Percentiles rank a stretch among this genome's conserved stretches.
Conservation (phyloP, 2,797 vertebrate species). For the Choloepus didactylus region DNA sequence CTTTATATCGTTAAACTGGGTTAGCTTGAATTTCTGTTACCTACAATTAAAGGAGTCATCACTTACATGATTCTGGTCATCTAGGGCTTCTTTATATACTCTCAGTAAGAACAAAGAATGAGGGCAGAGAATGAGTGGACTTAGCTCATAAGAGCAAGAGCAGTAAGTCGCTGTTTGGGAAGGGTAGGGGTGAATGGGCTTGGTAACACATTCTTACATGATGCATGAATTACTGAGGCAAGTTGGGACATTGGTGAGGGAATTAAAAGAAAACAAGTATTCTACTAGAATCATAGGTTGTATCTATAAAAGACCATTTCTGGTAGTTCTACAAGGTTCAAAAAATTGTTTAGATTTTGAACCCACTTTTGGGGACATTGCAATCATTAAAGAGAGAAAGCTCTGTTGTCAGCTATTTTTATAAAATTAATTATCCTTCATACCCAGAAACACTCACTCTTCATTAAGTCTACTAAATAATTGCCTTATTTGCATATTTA, state of each 20-base stretch:
- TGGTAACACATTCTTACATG: neutral
- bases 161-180: neutral
- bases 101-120: neutral
- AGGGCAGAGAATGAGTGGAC: neutral
- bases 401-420: constrained; percentile 62
- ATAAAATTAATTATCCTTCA: constrained; percentile 55
- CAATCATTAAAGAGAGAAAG: constrained; percentile 25
- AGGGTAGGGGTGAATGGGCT: neutral
- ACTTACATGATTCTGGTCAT: neutral
- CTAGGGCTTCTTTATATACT: neutral
- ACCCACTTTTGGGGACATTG: neutral
- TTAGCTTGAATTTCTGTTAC: constrained; percentile 25
- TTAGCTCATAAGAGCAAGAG: neutral
- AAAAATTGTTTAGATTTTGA: neutral
- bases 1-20: neutral
- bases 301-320: neutral
- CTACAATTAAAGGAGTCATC: neutral
- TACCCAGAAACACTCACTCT: constrained; percentile 16
- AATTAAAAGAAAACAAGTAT: neutral
- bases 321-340: neutral
- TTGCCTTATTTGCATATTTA: constrained; percentile 77
- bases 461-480: constrained; percentile 72
- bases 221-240: neutral
- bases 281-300: neutral
- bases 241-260: neutral